Evolutionary conservation across 2,888 invertebrate species (phyloP), one percentile per base, ranked within the genome.

Genomic region (Plebejus argus): DNA sequence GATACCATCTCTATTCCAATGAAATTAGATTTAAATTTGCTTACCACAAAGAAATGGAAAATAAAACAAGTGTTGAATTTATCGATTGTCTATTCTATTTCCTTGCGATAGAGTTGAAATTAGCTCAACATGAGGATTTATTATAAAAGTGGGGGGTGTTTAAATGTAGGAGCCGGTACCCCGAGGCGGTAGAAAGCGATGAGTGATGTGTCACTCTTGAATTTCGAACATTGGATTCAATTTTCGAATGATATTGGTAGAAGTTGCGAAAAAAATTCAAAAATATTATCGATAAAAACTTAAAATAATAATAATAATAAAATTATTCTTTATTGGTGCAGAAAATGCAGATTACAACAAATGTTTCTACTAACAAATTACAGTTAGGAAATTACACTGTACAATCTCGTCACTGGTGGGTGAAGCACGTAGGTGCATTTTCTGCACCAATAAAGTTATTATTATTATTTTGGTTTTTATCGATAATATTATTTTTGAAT

Each of bases 181-280:
- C 74, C 8, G 15, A 49, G 74, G 74, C 74, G 23, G 49, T 49
- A 23, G 74, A 74, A 74, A 74, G 74, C 49, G 23, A 74, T 53
- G 53, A 74, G 74, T 53, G 74, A 74, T 49, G 74, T 72, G 72
- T 20, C 72, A 72, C 72, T 72, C 45, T 72, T 72, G 39, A 45
- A 72, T 45, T 72, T 45, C 39, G 39, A 72, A 72, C 45, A 45
- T 20, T 6, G 23, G 20, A 20, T 72, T 20, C n/a, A 39, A 66
- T 66, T 28, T 28, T 28, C 28, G 15, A 66, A 66, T 28, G 23
- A 61, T 28, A 66, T 28, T 15, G 6, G 15, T 33, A 6, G 15
- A 28, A 28, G 61, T 58, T 61, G 3, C 23, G 8, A 49, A 49
- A 49, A 49, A 58, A 58, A 10, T 28, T 28, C n/a, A n/a, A n/a